Evolutionary conservation across 2,888 invertebrate species (phyloP).

Genomic region (Cyrtodaria siliqua): DNA sequence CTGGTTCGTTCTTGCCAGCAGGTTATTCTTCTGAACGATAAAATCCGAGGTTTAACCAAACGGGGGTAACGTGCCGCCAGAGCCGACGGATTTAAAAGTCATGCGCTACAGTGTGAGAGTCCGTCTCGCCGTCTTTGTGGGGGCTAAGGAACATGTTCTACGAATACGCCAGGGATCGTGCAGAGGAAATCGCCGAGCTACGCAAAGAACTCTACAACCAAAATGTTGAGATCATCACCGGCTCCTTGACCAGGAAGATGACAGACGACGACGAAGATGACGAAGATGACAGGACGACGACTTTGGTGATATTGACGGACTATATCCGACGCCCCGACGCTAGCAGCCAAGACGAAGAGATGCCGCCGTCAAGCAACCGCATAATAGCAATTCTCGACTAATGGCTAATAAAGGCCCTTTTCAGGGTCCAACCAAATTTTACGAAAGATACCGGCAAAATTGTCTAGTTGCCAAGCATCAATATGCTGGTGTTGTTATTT

Average conservation of each 20-base stretch:
- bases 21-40: constrained; percentile 53
- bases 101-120: constrained; percentile 56
- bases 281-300: constrained; percentile 15
- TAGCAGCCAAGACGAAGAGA: too few relatives aligned
- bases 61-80: constrained; percentile 53
- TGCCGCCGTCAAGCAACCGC: too few relatives aligned
- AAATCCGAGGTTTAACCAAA: constrained; percentile 47
- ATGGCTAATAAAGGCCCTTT: constrained; percentile 44
- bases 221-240: constrained; percentile 49
- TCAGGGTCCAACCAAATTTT: constrained; percentile 42
- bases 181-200: constrained; percentile 58
- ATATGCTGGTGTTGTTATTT: neutral
- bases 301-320: constrained; percentile 5
- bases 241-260: constrained; percentile 16
- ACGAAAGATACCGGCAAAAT: constrained; percentile 16
- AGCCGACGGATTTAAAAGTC: constrained; percentile 36
- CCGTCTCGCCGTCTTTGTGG: constrained; percentile 49
- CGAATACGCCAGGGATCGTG: constrained; percentile 58
- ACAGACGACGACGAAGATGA: constrained; percentile 11
- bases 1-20: constrained; percentile 49
- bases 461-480: constrained; percentile 6
- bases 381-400: too few relatives aligned
- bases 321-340: too few relatives aligned
- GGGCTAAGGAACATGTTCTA: constrained; percentile 57
- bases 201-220: constrained; percentile 54